A percentile compares a stretch with the other conserved stretches of the same genome.
These are phyloP conservation scores for Pseudocheirus occidentalis DNA, from an alignment of 2,797 vertebrate genomes.

Conservation along the genomic window DNA sequence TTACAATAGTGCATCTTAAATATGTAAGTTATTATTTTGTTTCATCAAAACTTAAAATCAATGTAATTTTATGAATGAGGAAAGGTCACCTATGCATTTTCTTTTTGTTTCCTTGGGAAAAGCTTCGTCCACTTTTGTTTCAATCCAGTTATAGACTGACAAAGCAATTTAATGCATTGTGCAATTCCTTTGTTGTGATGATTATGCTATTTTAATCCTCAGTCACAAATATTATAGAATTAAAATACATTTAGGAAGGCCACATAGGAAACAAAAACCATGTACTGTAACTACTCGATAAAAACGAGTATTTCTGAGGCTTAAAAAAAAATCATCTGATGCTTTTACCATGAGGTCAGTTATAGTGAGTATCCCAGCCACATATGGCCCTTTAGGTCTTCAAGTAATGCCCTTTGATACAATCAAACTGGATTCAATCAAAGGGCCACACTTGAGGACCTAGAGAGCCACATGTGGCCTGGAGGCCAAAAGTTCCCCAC, in stretches of 20 bases:
- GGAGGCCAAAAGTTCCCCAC: too few relatives aligned
- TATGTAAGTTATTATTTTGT: background rate
- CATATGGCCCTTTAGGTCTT: too few relatives aligned
- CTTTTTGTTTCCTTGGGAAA: background rate
- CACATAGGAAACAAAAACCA: background rate
- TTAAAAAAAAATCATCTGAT: background rate
- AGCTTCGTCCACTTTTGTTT: background rate
- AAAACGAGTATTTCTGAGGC: background rate
- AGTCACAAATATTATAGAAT: background rate
- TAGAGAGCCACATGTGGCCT: too few relatives aligned
- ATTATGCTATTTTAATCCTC: background rate
- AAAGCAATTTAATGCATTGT: background rate
- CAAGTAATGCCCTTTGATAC: too few relatives aligned
- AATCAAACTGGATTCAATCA: too few relatives aligned
- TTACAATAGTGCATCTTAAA: background rate
- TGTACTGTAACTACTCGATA: background rate
- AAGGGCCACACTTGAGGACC: too few relatives aligned
- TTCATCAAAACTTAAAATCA: background rate
- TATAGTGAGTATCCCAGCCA: background rate
- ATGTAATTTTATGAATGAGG: background rate
- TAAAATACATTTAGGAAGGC: background rate
- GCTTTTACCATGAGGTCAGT: background rate
- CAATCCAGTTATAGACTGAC: background rate
- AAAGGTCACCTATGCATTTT: background rate
- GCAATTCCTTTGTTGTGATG: background rate